Evolutionary conservation across 1,140 invertebrate genomes (phyloP).

Genomic region (Ceratina australensis): DNA sequence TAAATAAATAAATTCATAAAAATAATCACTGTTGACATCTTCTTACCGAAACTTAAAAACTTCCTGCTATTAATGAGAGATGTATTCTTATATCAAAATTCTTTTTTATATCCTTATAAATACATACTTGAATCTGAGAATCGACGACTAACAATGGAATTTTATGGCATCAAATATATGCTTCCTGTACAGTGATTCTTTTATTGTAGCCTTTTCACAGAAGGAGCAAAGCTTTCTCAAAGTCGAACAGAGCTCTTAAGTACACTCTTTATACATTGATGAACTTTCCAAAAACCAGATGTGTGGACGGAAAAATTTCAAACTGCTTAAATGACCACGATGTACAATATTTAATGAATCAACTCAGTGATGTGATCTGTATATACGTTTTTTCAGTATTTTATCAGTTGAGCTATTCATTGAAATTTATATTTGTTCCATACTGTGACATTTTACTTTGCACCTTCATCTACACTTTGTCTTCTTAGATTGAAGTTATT

Average conservation of each 20-base stretch:
- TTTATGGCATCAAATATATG: neutral
- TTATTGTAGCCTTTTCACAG: constrained; percentile 15
- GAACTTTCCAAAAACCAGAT: constrained; percentile 35
- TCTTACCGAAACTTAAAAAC: constrained; percentile 26
- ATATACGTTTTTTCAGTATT: neutral
- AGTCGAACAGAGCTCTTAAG: constrained; percentile 18
- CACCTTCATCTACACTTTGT: constrained; percentile 13
- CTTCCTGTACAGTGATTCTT: constrained; percentile 41
- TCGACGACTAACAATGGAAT: constrained; percentile 10
- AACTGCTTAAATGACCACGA: constrained; percentile 38
- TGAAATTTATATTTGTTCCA: constrained; percentile 29
- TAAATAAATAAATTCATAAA: constrained; percentile 30
- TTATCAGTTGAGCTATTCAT: constrained; percentile 2
- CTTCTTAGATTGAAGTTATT: constrained; percentile 42
- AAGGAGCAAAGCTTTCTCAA: constrained; percentile 35
- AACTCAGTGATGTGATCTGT: neutral
- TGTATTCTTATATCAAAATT: constrained; percentile 28
- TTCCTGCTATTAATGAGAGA: constrained; percentile 14
- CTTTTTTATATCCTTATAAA: constrained; percentile 28
- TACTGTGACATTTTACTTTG: constrained; percentile 19
- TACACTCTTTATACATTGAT: constrained; percentile 38
- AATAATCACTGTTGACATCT: constrained; percentile 4
- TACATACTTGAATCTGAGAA: constrained; percentile 34
- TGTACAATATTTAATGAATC: constrained; percentile 25
- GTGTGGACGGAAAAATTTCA: constrained; percentile 57